Base-by-base conservation (phyloP, 2,888 invertebrate genomes). In the Ditylenchus weischeri region DNA sequence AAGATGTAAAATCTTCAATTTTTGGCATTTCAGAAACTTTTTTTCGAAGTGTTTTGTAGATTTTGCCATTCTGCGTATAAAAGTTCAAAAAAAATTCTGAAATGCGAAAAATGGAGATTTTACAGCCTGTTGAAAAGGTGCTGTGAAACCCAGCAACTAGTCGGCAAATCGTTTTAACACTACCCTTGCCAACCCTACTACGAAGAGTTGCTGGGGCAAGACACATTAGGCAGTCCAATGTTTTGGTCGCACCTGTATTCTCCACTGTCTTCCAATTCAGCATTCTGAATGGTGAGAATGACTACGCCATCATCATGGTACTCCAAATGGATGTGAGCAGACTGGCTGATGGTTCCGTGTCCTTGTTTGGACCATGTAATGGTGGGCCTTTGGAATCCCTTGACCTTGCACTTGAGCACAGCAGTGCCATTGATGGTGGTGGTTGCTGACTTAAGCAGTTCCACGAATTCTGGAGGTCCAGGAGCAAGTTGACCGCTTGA, bases 321-420 rank as follows among this genome's bases (percentile, higher is more conserved):
- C 48, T 78, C 78, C 19, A 73, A 68, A 15, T 70, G 73, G 36
- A 83, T 73, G 19, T 79, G 66, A 11, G 78, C 75, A 21, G 76
- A 70, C 69, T 78, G 74, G 57, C 79, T 77, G 54, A 84, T 54
- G 89, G 90, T 80, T 91, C 88, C 78, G 90, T 88, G 58, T 35
- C 76, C 76, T 61, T 75, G 67, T 49, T 69, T 71, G 43, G 67
- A 69, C 77, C 79, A 80, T 29, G 64, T 50, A 36, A 80, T 75
- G 38, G 76, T 76, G 19, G 75, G 75, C 18, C 72, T 60, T 15
- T 70, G 72, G 18, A 19, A 62, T 51, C 77, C 75, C 38, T 73
- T 69, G 35, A 76, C 76, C 59, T 76, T 74, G 71, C 76, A 76
- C n/a, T 66, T 54, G 23, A 76, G 69, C 36, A 71, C 64, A 21